phyloP scores from a whole-genome alignment of 2,888 invertebrate genomes.

The Spicauda simplicius region DNA sequence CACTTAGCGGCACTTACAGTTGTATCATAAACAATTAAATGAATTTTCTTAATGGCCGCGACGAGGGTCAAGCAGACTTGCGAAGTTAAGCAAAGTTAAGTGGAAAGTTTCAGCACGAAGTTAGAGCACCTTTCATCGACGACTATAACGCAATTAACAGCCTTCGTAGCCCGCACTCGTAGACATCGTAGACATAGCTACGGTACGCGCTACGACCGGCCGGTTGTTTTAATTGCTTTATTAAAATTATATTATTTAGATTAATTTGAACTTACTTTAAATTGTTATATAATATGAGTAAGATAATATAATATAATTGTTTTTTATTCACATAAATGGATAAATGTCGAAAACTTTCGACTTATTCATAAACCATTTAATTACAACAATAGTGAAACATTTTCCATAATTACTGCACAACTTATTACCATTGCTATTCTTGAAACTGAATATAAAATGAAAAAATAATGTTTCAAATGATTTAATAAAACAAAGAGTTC shows the following conservation, averaged over 20 bases:
- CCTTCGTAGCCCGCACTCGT: slow-evolving; percentile 52
- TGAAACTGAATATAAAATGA: too few species aligned
- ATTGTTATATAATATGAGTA: neutral
- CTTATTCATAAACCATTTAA: too few species aligned
- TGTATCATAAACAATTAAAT: slow-evolving; percentile 39
- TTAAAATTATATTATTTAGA: neutral
- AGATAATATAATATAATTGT: too few species aligned
- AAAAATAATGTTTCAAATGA: too few species aligned
- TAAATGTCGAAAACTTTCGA: too few species aligned
- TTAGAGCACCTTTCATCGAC: slow-evolving; percentile 58
- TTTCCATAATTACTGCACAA: too few species aligned
- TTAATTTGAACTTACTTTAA: neutral
- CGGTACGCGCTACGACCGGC: slow-evolving; percentile 37
- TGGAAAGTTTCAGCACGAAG: slow-evolving; percentile 49
- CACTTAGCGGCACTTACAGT: slow-evolving; percentile 34
- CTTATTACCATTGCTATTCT: too few species aligned
- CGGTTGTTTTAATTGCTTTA: neutral
- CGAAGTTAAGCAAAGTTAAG: slow-evolving; percentile 41
- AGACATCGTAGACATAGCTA: slow-evolving; percentile 41
- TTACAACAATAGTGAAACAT: too few species aligned
- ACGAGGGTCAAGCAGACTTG: slow-evolving; percentile 46
- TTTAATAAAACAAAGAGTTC: too few species aligned
- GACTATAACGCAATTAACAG: slow-evolving; percentile 63
- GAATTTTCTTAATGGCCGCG: slow-evolving; percentile 44
- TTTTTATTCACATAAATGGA: too few species aligned